phyloP scores from a whole-genome alignment of 2,888 invertebrate species.

The Cylloceria caligata region DNA sequence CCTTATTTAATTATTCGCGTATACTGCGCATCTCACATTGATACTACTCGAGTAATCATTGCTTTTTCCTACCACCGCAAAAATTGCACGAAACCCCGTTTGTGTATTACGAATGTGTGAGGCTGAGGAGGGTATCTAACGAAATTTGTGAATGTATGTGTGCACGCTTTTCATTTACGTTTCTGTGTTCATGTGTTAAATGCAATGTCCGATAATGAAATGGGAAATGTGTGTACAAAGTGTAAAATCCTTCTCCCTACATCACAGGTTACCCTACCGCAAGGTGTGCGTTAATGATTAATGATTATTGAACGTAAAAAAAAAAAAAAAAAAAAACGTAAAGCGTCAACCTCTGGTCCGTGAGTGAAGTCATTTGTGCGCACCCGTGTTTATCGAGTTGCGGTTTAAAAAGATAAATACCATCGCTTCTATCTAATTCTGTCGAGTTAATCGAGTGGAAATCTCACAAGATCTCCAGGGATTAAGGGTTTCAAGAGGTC shows the following conservation, averaged over 20 bases:
- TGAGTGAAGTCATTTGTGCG: constrained; percentile 67
- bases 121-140: constrained; percentile 51
- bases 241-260: constrained; percentile 75
- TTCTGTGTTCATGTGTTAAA: constrained; percentile 29
- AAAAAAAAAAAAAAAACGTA: constrained; percentile 60
- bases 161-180: constrained; percentile 45
- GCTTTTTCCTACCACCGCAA: constrained; percentile 77
- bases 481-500: constrained; percentile 65
- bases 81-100: constrained; percentile 83
- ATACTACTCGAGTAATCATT: constrained; percentile 46
- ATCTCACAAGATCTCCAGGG: constrained; percentile 33
- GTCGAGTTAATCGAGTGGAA: constrained; percentile 51
- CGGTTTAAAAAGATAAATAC: constrained; percentile 23
- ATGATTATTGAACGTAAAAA: constrained; percentile 67
- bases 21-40: constrained; percentile 50
- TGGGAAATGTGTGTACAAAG: constrained; percentile 50
- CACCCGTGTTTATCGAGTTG: constrained; percentile 38
- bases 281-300: constrained; percentile 76
- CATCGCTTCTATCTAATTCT: constrained; percentile 42
- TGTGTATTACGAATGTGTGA: constrained; percentile 67
- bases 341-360: constrained; percentile 68
- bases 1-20: neutral
- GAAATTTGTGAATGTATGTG: constrained; percentile 55
- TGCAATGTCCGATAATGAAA: constrained; percentile 56
- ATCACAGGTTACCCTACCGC: constrained; percentile 83